These are phyloP conservation scores for Saimiri boliviensis DNA, from an alignment of 2,113 vertebrate species.

Conservation along the genomic window DNA sequence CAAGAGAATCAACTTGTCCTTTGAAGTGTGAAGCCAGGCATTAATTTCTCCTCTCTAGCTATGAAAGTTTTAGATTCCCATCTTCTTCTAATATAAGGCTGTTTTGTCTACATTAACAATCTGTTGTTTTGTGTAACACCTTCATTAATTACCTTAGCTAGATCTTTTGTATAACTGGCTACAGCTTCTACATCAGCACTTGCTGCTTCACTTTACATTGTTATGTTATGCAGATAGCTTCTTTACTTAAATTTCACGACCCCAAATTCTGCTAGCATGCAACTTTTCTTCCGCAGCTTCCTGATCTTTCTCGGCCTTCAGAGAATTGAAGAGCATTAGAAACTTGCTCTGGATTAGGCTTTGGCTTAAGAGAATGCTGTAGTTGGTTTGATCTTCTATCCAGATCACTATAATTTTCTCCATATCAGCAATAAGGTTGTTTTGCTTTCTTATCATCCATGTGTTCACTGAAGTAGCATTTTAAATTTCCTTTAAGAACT, in stretches of 20 bases:
- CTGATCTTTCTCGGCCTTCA: background rate
- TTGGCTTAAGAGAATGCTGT: background rate
- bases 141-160: background rate
- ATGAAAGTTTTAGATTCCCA: background rate
- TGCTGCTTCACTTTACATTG: background rate
- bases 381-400: background rate
- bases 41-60: background rate
- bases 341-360: background rate
- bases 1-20: background rate
- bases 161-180: background rate
- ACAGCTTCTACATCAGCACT: background rate
- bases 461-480: background rate
- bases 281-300: background rate
- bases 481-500: background rate
- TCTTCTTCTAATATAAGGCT: background rate
- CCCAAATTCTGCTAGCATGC: background rate
- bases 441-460: background rate
- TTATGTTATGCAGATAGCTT: background rate
- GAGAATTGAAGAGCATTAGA: background rate
- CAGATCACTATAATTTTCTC: background rate
- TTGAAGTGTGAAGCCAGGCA: background rate
- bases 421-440: background rate
- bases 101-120: background rate
- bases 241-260: background rate
- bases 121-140: background rate